Evolutionary conservation across 2,888 invertebrate genomes (phyloP).

Genomic region (Lordiphosa fenestrarum): DNA sequence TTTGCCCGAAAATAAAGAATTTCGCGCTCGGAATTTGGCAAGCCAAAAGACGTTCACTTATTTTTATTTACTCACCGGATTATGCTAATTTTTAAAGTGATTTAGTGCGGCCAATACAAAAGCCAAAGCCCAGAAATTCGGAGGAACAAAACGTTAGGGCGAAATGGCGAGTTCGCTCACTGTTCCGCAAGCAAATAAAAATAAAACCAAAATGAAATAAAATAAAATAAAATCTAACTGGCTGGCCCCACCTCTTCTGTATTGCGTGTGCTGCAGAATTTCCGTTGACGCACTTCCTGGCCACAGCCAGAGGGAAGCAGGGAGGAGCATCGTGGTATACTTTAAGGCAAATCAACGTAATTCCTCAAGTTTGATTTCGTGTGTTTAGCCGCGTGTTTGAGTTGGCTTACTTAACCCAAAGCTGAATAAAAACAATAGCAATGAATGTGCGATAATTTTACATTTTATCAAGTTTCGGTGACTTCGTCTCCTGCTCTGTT

Average conservation of each 20-base stretch:
- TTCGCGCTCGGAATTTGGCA: conserved; percentile 33
- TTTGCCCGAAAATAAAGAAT: conserved; percentile 8
- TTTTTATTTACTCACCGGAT: conserved; percentile 74
- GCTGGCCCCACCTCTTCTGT: conserved; percentile 25
- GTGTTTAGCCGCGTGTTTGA: conserved; percentile 65
- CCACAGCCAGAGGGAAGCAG: background rate
- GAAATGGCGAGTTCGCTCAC: conserved; percentile 15
- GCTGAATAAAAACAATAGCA: conserved; percentile 51
- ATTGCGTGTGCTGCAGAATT: conserved; percentile 60
- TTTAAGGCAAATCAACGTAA: conserved; percentile 66
- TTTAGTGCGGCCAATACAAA: conserved; percentile 66
- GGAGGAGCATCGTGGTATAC: conserved; percentile 16
- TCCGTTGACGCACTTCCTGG: conserved; percentile 57
- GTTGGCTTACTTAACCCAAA: conserved; percentile 61
- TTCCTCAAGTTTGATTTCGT: conserved; percentile 69
- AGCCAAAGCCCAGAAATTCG: conserved; percentile 27
- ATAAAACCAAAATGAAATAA: conserved; percentile 56
- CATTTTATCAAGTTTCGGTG: conserved; percentile 70
- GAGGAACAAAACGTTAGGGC: conserved; percentile 9
- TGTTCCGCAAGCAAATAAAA: conserved; percentile 40
- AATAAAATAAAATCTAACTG: conserved; percentile 63
- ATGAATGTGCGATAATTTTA: conserved; percentile 74
- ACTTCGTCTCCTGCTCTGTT: conserved; percentile 21
- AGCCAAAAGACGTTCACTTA: conserved; percentile 54
- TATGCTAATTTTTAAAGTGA: conserved; percentile 75